phyloP scores from a whole-genome alignment of 2,888 invertebrate genomes.

The Erynnis tages region DNA sequence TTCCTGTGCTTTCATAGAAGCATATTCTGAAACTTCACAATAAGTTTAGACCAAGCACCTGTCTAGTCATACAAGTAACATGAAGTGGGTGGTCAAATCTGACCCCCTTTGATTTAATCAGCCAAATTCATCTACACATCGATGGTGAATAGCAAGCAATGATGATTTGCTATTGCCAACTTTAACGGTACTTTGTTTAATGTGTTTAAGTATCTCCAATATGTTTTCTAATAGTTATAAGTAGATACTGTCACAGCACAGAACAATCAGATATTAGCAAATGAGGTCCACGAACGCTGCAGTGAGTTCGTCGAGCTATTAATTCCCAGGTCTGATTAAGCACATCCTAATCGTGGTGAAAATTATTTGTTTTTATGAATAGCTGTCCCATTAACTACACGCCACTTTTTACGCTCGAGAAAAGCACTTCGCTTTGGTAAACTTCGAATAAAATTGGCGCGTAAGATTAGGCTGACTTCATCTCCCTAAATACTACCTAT shows the following conservation, averaged over 20 bases:
- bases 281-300: constrained; percentile 17
- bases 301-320: constrained; percentile 41
- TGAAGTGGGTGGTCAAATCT: constrained; percentile 4
- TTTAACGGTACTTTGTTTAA: constrained; percentile 52
- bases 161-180: constrained; percentile 43
- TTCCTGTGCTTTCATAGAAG: no score
- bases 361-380: constrained; percentile 31
- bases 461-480: no score
- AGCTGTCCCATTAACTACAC: background rate
- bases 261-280: constrained; percentile 24
- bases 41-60: background rate
- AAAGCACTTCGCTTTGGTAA: no score
- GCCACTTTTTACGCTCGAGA: no score
- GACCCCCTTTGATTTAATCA: constrained; percentile 30
- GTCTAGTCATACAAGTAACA: background rate
- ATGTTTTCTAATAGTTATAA: constrained; percentile 14
- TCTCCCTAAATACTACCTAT: no score
- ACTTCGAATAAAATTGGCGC: no score
- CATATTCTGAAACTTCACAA: no score
- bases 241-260: no score
- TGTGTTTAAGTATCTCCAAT: constrained; percentile 27
- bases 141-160: constrained; percentile 39
- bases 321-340: constrained; percentile 43
- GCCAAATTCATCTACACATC: constrained; percentile 30
- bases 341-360: constrained; percentile 36